phyloP scores from a whole-genome alignment of 2,888 invertebrate genomes.

The Leptinotarsa juncta region DNA sequence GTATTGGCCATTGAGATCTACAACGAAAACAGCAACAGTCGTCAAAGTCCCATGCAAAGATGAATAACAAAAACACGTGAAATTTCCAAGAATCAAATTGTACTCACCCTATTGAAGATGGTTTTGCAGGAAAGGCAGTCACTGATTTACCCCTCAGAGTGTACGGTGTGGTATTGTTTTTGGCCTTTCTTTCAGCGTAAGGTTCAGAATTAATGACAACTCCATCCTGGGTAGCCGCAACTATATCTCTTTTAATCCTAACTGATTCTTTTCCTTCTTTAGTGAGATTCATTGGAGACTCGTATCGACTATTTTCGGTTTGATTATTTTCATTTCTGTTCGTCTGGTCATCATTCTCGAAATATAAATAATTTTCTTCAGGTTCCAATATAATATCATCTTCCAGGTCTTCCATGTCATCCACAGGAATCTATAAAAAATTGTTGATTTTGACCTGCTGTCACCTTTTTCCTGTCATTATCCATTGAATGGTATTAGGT shows the following conservation, averaged over 20 bases:
- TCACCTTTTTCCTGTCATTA: too few species aligned
- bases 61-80: not conserved
- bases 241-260: slow-evolving; percentile 63
- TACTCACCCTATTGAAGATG: slow-evolving; percentile 37
- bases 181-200: slow-evolving; percentile 55
- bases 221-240: slow-evolving; percentile 58
- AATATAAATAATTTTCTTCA: not conserved
- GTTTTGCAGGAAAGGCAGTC: slow-evolving; percentile 34
- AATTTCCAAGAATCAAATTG: not conserved
- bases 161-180: slow-evolving; percentile 42
- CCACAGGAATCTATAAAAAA: not conserved
- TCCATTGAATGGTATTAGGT: too few species aligned
- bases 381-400: not conserved
- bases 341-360: not conserved
- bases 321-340: not conserved
- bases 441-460: too few species aligned
- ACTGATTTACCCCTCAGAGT: slow-evolving; percentile 31
- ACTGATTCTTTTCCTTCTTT: slow-evolving; percentile 42
- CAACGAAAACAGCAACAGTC: slow-evolving; percentile 17
- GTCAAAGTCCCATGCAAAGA: not conserved
- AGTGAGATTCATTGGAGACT: slow-evolving; percentile 29
- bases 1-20: slow-evolving; percentile 32
- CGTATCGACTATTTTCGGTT: slow-evolving; percentile 11
- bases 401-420: not conserved
- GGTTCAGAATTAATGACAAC: slow-evolving; percentile 62